phyloP scores from a whole-genome alignment of 2,888 invertebrate species.

The Megamerina dolium region DNA sequence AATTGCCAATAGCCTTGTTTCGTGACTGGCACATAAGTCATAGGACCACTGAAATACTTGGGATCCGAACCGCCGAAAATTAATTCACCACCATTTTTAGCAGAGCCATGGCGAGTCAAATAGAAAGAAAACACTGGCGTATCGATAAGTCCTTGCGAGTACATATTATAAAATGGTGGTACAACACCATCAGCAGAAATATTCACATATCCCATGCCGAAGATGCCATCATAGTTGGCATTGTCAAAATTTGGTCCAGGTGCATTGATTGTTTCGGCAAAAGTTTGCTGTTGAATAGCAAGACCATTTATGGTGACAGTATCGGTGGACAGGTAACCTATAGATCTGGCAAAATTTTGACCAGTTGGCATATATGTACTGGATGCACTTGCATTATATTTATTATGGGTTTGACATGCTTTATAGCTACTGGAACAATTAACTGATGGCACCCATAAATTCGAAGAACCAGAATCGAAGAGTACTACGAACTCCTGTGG shows the following conservation, averaged over 20 bases:
- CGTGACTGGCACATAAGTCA: conserved; percentile 68
- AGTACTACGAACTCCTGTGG: conserved; percentile 88
- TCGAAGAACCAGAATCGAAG: conserved; percentile 84
- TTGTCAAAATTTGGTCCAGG: conserved; percentile 90
- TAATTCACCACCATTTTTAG: conserved; percentile 72
- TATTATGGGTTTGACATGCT: conserved; percentile 90
- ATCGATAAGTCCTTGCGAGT: conserved; percentile 64
- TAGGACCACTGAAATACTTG: conserved; percentile 63
- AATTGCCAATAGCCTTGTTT: conserved; percentile 94
- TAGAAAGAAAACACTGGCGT: conserved; percentile 88
- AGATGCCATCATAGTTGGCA: conserved; percentile 95
- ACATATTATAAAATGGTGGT: conserved; percentile 89
- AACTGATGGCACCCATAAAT: conserved; percentile 97
- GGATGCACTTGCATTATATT: conserved; percentile 84
- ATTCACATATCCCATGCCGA: conserved; percentile 81
- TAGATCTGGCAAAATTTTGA: conserved; percentile 71
- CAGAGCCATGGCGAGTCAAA: conserved; percentile 63
- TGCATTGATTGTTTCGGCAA: conserved; percentile 89
- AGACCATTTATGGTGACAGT: conserved; percentile 65
- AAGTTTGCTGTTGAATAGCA: conserved; percentile 70
- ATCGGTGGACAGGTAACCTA: conserved; percentile 92
- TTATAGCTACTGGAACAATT: conserved; percentile 85
- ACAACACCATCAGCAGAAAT: conserved; percentile 83
- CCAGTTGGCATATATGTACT: conserved; percentile 78
- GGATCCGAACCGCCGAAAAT: conserved; percentile 90